These are phyloP conservation scores for Actinostola sp. DNA, from an alignment of 92 coral and sea anemone genomes.

Conservation along the genomic window DNA sequence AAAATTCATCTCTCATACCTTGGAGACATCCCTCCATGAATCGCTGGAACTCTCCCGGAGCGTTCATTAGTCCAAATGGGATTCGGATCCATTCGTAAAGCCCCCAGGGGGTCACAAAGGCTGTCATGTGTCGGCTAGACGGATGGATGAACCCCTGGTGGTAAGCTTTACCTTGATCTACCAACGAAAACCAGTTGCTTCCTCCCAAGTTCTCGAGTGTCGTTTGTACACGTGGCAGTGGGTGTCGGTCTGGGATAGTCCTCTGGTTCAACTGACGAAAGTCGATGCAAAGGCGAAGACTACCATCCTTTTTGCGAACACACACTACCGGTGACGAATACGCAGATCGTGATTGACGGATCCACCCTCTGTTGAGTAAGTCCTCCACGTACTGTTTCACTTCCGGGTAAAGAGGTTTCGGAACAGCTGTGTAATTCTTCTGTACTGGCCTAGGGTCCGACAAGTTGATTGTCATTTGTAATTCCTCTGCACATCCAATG, in stretches of 20 bases:
- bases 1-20: slow-evolving; percentile 57
- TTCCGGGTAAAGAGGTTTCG: slow-evolving; percentile 54
- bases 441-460: slow-evolving; percentile 49
- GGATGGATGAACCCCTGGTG: slow-evolving; percentile 68
- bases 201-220: slow-evolving; percentile 64
- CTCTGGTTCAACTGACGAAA: slow-evolving; percentile 53
- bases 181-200: slow-evolving; percentile 58
- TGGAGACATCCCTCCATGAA: slow-evolving; percentile 71
- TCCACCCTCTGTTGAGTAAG: slow-evolving; percentile 47
- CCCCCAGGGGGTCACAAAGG: slow-evolving; percentile 76
- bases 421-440: slow-evolving; percentile 51
- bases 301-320: slow-evolving; percentile 60
- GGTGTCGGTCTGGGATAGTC: slow-evolving; percentile 65
- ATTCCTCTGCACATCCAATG: slow-evolving; percentile 39
- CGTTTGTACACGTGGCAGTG: slow-evolving; percentile 63
- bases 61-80: too few species aligned
- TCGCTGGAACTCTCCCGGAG: slow-evolving; percentile 70
- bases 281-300: slow-evolving; percentile 56
- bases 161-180: slow-evolving; percentile 67
- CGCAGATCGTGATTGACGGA: slow-evolving; percentile 59
- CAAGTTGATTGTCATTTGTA: slow-evolving; percentile 37
- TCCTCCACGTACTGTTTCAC: slow-evolving; percentile 57
- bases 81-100: slow-evolving; percentile 67
- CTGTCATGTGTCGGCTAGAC: slow-evolving; percentile 58
- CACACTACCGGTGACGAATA: slow-evolving; percentile 65